phyloP scores from a whole-genome alignment of 2,888 invertebrate species.

The Seira ritae region DNA sequence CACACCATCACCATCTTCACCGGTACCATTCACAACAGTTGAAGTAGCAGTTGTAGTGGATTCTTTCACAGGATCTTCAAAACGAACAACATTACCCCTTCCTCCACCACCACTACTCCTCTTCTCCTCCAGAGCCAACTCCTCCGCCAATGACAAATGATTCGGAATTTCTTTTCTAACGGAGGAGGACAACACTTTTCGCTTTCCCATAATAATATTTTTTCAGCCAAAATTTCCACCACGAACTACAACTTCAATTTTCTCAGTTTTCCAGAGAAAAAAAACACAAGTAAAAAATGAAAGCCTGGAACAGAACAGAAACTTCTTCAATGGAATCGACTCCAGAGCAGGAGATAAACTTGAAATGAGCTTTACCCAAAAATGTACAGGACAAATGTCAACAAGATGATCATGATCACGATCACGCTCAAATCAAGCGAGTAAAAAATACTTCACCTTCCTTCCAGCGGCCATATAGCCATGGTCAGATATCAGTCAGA shows the following conservation, averaged over 20 bases:
- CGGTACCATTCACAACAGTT: background rate
- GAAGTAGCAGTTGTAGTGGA: too few relatives aligned
- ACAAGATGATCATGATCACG: constrained; percentile 25
- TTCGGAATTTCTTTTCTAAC: background rate
- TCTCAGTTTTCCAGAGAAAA: background rate
- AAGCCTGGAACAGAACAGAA: too few relatives aligned
- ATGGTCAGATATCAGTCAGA: background rate
- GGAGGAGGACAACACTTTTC: background rate
- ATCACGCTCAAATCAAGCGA: background rate
- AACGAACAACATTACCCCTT: too few relatives aligned
- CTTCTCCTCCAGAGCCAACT: constrained; percentile 24
- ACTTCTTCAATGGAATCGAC: too few relatives aligned
- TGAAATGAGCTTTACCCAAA: constrained; percentile 37
- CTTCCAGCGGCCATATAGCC: background rate
- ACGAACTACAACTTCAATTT: background rate
- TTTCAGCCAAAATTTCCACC: background rate
- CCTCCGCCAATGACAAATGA: constrained; percentile 35
- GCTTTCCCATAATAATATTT: too few relatives aligned
- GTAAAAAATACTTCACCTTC: background rate
- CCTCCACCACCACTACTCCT: too few relatives aligned
- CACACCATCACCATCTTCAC: background rate
- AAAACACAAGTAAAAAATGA: too few relatives aligned
- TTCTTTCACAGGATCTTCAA: background rate
- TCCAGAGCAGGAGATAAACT: background rate
- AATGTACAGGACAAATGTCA: constrained; percentile 46